Evolutionary conservation across 2,797 vertebrate species (phyloP).

Genomic region (Arrhamphus sclerolepis): DNA sequence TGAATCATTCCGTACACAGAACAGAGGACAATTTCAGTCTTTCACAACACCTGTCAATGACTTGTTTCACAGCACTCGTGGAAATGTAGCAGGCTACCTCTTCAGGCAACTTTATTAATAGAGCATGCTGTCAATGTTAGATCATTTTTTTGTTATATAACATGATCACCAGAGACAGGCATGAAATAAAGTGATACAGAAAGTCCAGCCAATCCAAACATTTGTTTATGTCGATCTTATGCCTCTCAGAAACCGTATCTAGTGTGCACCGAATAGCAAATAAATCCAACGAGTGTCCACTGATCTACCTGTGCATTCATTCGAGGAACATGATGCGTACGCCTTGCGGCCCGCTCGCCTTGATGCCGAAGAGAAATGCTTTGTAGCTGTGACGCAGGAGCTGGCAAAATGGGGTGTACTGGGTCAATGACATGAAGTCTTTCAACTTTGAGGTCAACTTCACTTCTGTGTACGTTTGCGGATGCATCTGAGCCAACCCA

Average conservation of each 20-base stretch:
- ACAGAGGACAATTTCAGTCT: neutral
- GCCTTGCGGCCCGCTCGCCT: rapidly evolving
- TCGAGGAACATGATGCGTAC: neutral
- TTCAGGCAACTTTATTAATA: too few relatives aligned
- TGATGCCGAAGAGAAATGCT: neutral
- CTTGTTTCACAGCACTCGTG: too few relatives aligned
- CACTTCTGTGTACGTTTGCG: neutral
- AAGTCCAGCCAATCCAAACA: neutral
- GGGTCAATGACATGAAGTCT: neutral
- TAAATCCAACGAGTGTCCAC: neutral
- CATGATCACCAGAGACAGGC: neutral
- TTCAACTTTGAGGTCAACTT: constrained; percentile 12
- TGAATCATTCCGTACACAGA: neutral
- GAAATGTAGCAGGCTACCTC: too few relatives aligned
- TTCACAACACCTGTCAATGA: too few relatives aligned
- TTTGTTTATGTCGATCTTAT: constrained; percentile 11
- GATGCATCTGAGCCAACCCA: neutral
- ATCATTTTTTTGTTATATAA: neutral
- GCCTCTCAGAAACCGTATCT: neutral
- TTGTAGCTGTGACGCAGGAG: neutral
- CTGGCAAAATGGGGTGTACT: neutral
- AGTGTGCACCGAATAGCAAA: neutral
- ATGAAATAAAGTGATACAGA: neutral
- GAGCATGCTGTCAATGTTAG: too few relatives aligned
- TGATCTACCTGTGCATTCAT: neutral